Percentiles rank a stretch among this genome's conserved stretches.
Conservation (phyloP, 2,113 vertebrate species). For the Ammodytes marinus region DNA sequence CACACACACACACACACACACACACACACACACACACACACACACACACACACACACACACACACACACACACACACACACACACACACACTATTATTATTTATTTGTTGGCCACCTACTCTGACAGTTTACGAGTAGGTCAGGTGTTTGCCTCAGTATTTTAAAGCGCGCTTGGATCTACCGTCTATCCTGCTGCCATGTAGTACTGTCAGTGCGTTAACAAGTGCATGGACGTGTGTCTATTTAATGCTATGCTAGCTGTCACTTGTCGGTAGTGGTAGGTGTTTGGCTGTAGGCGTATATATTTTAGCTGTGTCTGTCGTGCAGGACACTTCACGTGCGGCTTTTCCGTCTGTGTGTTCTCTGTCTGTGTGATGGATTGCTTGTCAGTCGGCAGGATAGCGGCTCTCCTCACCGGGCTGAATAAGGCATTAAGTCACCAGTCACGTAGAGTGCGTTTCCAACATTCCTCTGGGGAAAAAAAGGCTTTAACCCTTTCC, state of each 20-base stretch:
- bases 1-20: no score
- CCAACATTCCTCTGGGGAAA: constrained; percentile 70
- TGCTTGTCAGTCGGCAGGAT: constrained; percentile 79
- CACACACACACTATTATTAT: neutral
- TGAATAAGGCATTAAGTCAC: constrained; percentile 82
- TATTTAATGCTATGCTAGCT: neutral
- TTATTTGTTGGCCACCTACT: constrained; percentile 35
- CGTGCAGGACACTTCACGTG: constrained; percentile 54
- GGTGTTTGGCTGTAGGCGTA: constrained; percentile 5
- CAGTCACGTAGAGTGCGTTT: constrained; percentile 79
- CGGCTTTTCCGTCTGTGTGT: constrained; percentile 75
- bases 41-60: no score
- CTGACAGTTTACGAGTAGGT: constrained; percentile 35
- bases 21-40: no score
- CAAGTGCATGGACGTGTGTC: constrained; percentile 29
- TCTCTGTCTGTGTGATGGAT: constrained; percentile 81
- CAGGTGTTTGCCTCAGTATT: constrained; percentile 24
- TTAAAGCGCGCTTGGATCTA: constrained; percentile 23
- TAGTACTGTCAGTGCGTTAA: constrained; percentile 43
- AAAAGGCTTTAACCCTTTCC: constrained; percentile 78
- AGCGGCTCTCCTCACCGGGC: constrained; percentile 35
- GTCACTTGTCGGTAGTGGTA: neutral
- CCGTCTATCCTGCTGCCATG: constrained; percentile 32
- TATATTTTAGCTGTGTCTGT: constrained; percentile 49
- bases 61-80: no score